Percentiles rank a stretch among this genome's conserved stretches.
Conservation (phyloP, 92 coral and sea anemone genomes). For the Scolanthus callimorphus region DNA sequence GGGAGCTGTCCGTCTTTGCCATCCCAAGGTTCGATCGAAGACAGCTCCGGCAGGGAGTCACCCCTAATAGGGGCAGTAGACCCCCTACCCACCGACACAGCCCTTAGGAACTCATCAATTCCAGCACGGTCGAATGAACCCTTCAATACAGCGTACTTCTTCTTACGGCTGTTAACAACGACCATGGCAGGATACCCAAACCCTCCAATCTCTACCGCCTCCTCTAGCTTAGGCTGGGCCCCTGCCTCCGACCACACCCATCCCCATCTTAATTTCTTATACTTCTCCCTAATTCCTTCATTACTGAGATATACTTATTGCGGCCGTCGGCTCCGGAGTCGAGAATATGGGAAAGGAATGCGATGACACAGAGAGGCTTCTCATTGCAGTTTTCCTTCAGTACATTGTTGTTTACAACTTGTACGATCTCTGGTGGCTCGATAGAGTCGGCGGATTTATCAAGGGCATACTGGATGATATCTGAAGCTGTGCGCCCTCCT, state of each 20-base stretch:
- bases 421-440: slow-evolving; percentile 78
- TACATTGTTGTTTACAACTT: slow-evolving; percentile 45
- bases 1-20: slow-evolving; percentile 95
- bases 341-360: slow-evolving; percentile 87
- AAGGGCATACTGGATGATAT: slow-evolving; percentile 84
- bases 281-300: slow-evolving; percentile 88
- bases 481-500: slow-evolving; percentile 82
- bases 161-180: slow-evolving; percentile 87
- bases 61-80: slow-evolving; percentile 78
- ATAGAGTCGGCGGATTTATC: slow-evolving; percentile 78
- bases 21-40: slow-evolving; percentile 78
- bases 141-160: slow-evolving; percentile 65
- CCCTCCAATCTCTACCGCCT: slow-evolving; percentile 89
- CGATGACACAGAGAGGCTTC: slow-evolving; percentile 84
- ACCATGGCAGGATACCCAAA: slow-evolving; percentile 96
- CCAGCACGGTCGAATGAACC: slow-evolving; percentile 92
- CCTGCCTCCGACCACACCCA: slow-evolving; percentile 99
- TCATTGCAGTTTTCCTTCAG: slow-evolving; percentile 69
- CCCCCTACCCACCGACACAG: slow-evolving; percentile 96
- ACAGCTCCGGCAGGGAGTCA: slow-evolving; percentile 66
- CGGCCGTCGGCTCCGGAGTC: slow-evolving; percentile 95
- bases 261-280: slow-evolving; percentile 91
- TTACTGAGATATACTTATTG: slow-evolving; percentile 61
- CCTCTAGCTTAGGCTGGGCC: slow-evolving; percentile 85
- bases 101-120: slow-evolving; percentile 90